Base-by-base conservation (phyloP, 2,113 vertebrate species). In the Istiophorus platypterus region DNA sequence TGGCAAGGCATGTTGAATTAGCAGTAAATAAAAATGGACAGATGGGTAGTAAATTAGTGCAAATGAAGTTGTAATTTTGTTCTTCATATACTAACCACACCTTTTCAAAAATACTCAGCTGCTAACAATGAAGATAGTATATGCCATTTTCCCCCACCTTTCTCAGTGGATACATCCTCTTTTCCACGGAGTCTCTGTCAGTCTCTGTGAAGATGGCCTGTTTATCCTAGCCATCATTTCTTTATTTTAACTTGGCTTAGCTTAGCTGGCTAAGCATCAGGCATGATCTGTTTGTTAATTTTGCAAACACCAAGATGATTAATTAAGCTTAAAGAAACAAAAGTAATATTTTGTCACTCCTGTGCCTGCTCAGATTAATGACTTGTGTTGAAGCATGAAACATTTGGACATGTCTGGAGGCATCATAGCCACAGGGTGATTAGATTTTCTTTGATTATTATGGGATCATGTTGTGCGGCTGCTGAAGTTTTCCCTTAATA, bases 371-470 rank as follows among this genome's bases (percentile, higher is more conserved):
- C 22, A 54, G 52, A 88, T 85, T 65, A 79, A 87, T 83, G 59
- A 73, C 72, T 76, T 14, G 37, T 29, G 59, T 69, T 81, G 49
- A 81, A 73, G 17, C 51, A 0, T 22, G 51, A 54, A 78, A 51
- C 59, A 41, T 83, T 80, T 73, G 72, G 74, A 85, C 84, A 72
- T 83, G 76, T 84, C 79, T 71, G 39, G 42, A 72, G 81, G 65
- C 74, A 29, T 85, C 84, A 68, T 59, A 80, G 78, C 76, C 66
- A 29, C 34, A 5, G 29, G 47, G 74, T 86, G 41, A 84, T 91
- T 77, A 63, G 29, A 72, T 82, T 84, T 84, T 13, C 65, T 80
- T 64, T 80, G 80, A 85, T 82, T 79, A 85, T 81, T 75, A 90
- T 85, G 71, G 74, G 81, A 72, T 85, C 78, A 49, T 77, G 83